phyloP scores from a whole-genome alignment of 2,113 vertebrate species.

The Hippopotamus amphibius region DNA sequence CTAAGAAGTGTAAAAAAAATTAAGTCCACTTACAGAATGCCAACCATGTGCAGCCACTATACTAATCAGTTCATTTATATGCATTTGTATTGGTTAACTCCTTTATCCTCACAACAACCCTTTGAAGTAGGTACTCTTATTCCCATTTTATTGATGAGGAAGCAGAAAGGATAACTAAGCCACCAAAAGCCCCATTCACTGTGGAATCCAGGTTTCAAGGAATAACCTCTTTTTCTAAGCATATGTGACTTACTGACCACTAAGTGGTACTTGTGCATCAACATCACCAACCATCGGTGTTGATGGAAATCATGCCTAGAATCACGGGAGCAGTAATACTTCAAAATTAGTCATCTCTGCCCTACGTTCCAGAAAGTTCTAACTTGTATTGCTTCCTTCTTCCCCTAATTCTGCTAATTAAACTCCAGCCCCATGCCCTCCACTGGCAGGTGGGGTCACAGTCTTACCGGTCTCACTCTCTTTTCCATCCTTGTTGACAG shows the following conservation, averaged over 20 bases:
- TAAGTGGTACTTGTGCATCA: neutral
- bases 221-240: neutral
- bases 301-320: neutral
- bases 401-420: neutral
- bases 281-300: neutral
- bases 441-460: neutral
- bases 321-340: neutral
- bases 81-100: neutral
- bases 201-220: neutral
- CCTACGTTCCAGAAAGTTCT: neutral
- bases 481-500: conserved; percentile 91
- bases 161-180: neutral
- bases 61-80: neutral
- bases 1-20: neutral
- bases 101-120: neutral
- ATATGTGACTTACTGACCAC: neutral
- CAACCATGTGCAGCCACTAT: neutral
- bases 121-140: neutral
- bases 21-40: neutral
- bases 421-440: neutral
- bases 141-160: neutral
- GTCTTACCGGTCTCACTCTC: conserved; percentile 90
- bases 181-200: neutral
- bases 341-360: neutral
- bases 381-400: neutral